phyloP scores from a whole-genome alignment of 2,113 vertebrate species.

The Campylomormyrus tamandua region DNA sequence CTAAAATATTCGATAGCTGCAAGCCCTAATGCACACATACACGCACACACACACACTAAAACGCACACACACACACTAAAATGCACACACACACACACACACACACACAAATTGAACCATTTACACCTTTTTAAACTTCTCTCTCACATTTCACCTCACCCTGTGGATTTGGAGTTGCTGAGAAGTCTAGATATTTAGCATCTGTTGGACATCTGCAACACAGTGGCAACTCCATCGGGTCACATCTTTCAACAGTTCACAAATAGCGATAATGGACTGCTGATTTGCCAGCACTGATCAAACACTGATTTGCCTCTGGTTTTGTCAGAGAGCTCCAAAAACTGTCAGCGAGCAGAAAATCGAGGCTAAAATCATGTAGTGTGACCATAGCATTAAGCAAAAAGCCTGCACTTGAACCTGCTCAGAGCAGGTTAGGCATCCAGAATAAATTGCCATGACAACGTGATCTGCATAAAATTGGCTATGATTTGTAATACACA shows the following conservation, averaged over 20 bases:
- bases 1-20: no score
- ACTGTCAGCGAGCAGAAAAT: not conserved
- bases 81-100: not conserved
- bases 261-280: no score
- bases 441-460: not conserved
- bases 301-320: not conserved
- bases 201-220: not conserved
- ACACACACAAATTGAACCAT: no score
- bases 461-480: not conserved
- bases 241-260: no score
- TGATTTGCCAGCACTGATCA: no score
- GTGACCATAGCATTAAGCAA: not conserved
- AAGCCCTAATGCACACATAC: no score
- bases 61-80: not conserved
- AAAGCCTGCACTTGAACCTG: not conserved
- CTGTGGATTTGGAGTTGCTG: not conserved
- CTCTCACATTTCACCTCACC: not conserved
- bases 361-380: not conserved
- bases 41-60: no score
- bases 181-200: not conserved
- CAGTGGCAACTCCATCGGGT: no score
- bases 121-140: not conserved
- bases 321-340: not conserved
- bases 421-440: not conserved
- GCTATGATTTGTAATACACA: not conserved